Conservation (phyloP, 2,888 invertebrate species). For the Monoplex corrugatus region DNA sequence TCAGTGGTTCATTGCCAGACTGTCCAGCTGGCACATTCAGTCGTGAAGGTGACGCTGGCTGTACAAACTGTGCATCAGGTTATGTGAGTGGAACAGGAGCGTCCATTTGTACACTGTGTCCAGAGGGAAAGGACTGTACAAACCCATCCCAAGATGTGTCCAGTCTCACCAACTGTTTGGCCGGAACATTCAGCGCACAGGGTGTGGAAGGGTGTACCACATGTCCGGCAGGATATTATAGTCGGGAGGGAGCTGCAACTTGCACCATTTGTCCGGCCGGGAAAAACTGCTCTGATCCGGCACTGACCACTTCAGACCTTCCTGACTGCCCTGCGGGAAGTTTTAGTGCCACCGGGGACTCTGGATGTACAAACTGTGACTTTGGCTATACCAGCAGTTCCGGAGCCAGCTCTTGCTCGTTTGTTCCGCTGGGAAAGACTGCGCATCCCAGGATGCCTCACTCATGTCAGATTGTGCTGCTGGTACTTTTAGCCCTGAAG, state of each 20-base stretch:
- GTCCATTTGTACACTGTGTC: conserved; percentile 72
- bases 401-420: conserved; percentile 32
- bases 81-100: conserved; percentile 74
- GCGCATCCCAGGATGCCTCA: conserved; percentile 25
- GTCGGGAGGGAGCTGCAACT: conserved; percentile 57
- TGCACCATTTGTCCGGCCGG: conserved; percentile 56
- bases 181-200: conserved; percentile 68
- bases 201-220: conserved; percentile 67
- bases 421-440: conserved; percentile 41
- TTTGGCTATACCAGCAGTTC: conserved; percentile 17
- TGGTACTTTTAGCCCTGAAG: conserved; percentile 59
- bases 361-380: background rate
- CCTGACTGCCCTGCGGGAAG: conserved; percentile 32
- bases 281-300: conserved; percentile 58
- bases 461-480: conserved; percentile 55
- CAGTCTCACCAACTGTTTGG: conserved; percentile 65
- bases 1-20: conserved; percentile 68
- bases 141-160: conserved; percentile 56
- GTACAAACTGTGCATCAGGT: conserved; percentile 68
- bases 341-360: background rate
- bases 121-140: conserved; percentile 75
- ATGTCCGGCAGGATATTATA: conserved; percentile 67
- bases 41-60: conserved; percentile 59
- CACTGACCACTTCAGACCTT: conserved; percentile 24
- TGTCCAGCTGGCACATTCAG: conserved; percentile 74